phyloP scores from a whole-genome alignment of 2,797 vertebrate species.

The Luscinia megarhynchos region DNA sequence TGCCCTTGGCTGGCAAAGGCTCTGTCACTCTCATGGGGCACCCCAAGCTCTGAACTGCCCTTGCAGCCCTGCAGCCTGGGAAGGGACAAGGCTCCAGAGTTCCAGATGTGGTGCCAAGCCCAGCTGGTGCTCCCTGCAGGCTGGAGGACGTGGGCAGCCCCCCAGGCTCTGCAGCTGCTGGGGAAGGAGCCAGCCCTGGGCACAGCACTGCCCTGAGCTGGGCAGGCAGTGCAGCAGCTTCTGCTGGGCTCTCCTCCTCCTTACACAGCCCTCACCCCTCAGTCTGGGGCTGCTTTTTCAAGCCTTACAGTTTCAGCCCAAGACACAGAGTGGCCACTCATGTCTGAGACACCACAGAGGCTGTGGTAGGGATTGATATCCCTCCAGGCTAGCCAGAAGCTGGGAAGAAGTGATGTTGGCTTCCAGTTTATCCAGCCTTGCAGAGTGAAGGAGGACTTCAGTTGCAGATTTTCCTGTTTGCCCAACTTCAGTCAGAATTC shows the following conservation, averaged over 20 bases:
- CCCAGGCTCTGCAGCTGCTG: background rate
- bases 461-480: background rate
- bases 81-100: background rate
- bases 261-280: background rate
- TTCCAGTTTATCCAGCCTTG: background rate
- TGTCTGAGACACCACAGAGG: background rate
- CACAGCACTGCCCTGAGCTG: background rate
- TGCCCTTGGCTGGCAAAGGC: background rate
- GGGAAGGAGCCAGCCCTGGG: background rate
- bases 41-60: rapidly evolving
- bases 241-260: background rate
- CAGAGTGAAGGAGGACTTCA: background rate
- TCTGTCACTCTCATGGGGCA: rapidly evolving
- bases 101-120: background rate
- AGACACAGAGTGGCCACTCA: rapidly evolving
- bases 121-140: rapidly evolving
- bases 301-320: background rate
- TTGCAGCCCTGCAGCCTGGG: rapidly evolving
- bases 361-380: rapidly evolving
- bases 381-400: rapidly evolving
- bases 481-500: background rate
- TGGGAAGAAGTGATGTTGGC: background rate
- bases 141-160: rapidly evolving
- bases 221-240: background rate
- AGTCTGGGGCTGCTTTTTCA: background rate